These are phyloP conservation scores for Ascidia mentula DNA, from an alignment of 23 tunicate species.

Conservation along the genomic window DNA sequence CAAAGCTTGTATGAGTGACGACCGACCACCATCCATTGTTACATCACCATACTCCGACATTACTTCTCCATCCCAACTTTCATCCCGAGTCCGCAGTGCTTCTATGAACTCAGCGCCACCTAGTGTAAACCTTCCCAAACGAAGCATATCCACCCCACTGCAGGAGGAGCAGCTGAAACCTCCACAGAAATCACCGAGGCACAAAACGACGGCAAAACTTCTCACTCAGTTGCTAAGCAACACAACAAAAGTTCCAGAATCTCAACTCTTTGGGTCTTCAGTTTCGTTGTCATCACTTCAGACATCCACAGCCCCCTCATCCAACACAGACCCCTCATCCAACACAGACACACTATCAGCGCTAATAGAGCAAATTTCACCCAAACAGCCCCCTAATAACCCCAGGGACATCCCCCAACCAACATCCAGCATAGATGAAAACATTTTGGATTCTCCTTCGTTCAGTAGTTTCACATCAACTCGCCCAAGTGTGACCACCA, in stretches of 20 bases:
- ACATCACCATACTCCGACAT: background rate
- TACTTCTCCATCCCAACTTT: background rate
- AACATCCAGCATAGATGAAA: background rate
- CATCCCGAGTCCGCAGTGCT: conserved; percentile 51
- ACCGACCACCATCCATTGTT: background rate
- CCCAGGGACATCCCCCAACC: background rate
- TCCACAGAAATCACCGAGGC: background rate
- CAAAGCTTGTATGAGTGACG: background rate
- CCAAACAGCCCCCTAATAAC: background rate
- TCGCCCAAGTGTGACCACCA: background rate
- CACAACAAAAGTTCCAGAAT: background rate
- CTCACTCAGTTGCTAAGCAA: conserved; percentile 10
- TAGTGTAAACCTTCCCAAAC: conserved; percentile 27
- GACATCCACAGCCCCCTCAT: background rate
- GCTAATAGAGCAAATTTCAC: background rate
- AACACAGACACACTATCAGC: background rate
- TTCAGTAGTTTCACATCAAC: background rate
- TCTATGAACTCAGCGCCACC: conserved; percentile 36
- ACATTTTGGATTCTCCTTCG: background rate
- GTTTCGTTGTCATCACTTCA: background rate
- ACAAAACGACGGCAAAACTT: conserved; percentile 15
- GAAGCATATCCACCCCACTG: conserved; percentile 29
- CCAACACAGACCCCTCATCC: background rate
- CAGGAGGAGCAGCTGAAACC: conserved; percentile 25
- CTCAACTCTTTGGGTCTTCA: background rate